A percentile compares a stretch with the other conserved stretches of the same genome.
phyloP scores from a whole-genome alignment of 2,888 invertebrate genomes.

The Oscheius sp. region DNA sequence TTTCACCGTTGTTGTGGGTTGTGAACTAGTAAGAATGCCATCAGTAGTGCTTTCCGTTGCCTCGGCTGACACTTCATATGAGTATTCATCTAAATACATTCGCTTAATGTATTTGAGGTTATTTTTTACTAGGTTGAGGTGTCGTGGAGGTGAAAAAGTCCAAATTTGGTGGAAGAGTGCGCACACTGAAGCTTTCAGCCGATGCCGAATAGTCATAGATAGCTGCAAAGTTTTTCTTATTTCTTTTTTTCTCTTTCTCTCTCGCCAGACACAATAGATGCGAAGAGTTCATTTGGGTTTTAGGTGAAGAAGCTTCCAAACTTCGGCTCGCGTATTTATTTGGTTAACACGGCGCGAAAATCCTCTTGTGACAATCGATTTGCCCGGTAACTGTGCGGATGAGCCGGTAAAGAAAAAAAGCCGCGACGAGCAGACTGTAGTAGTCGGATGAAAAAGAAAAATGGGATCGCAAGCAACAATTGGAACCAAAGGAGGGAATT shows the following conservation, averaged over 20 bases:
- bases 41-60: background rate
- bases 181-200: constrained; percentile 44
- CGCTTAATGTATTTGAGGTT: background rate
- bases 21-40: background rate
- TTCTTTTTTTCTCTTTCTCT: background rate
- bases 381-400: constrained; percentile 30
- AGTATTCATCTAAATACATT: constrained; percentile 8
- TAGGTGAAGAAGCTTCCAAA: constrained; percentile 21
- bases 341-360: constrained; percentile 30
- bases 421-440: background rate
- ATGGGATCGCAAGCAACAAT: too few species aligned
- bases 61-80: constrained; percentile 27
- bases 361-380: constrained; percentile 31
- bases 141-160: constrained; percentile 37
- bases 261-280: constrained; percentile 20
- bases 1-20: background rate
- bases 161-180: constrained; percentile 52
- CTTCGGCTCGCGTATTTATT: constrained; percentile 18
- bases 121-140: constrained; percentile 6
- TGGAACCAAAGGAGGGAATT: background rate
- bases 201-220: constrained; percentile 45
- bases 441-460: too few species aligned
- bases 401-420: constrained; percentile 15
- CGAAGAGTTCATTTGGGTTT: too few species aligned
- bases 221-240: constrained; percentile 26